Base-by-base conservation (phyloP, 37 sponge, comb jelly and placozoan genomes). In the Halisarca cf. caerulea region DNA sequence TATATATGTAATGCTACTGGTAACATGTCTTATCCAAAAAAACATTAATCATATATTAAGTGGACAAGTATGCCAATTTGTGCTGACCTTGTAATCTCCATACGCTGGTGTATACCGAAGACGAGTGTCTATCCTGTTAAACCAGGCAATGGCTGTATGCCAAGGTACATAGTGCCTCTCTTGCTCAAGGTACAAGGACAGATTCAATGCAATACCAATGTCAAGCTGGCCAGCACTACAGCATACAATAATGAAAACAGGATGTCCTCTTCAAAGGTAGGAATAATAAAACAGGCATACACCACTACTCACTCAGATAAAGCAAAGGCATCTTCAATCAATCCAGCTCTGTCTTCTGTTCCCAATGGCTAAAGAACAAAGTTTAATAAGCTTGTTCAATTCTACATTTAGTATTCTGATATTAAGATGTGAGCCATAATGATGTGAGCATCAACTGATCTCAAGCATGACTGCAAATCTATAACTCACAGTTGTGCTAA, bases 271-370 rank as follows among this genome's bases (percentile, higher is more conserved):
- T 47, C 55, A 14, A 23, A 34, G 5, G 25, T 14, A 81, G 64
- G n/a, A 28, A 66, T 9, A 25, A 64, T 18, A 37, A 27, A 38
- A 9, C n/a, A n/a, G n/a, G n/a, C n/a, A n/a, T n/a, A n/a, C n/a
- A n/a, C n/a, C n/a, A n/a, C n/a, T n/a, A 23, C 41, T 4, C 59
- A 90, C 94, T 84, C 90, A 4, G 87, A 61, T 24, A 94, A 80
- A 20, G 86, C 86, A 88, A 95, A 92, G 35, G 96, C 93, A 88
- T 95, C 96, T 24, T 90, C 93, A 9, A 95, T 53, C 69, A 95
- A 43, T n/a, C 93, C 93, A 60, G 96, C 90, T 44, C 96, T 59
- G 44, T 92, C 92, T 38, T 17, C 61, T 27, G 89, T 41, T 28
- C 75, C 47, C 41, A 95, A 59, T 1, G 85, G 55, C 93, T 92